Percentiles rank a stretch among this genome's conserved stretches.
phyloP scores from a whole-genome alignment of 2,888 invertebrate genomes.

The Phaonia tiefii region DNA sequence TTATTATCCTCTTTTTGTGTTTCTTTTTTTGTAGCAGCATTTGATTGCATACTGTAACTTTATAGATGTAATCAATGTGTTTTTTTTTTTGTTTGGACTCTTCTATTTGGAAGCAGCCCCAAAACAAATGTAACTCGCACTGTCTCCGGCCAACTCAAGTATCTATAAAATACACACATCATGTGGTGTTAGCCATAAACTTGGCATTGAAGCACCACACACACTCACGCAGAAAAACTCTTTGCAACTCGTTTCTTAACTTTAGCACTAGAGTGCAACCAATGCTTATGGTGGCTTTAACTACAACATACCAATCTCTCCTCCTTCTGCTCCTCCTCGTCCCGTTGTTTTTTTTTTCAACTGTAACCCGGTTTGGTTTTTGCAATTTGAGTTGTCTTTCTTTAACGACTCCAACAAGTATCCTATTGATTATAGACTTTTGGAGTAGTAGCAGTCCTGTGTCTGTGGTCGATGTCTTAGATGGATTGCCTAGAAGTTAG shows the following conservation, averaged over 20 bases:
- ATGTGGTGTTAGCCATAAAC: slow-evolving; percentile 9
- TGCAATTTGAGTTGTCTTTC: neutral
- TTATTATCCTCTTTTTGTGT: too few relatives aligned
- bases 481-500: neutral
- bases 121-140: too few relatives aligned
- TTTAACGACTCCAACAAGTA: slow-evolving; percentile 54
- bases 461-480: neutral
- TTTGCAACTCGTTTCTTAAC: too few relatives aligned
- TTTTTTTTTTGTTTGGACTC: neutral
- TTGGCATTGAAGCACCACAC: slow-evolving; percentile 10
- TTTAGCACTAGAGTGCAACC: neutral
- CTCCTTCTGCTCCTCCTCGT: neutral
- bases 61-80: neutral
- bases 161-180: slow-evolving; percentile 4
- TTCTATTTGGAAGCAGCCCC: too few relatives aligned
- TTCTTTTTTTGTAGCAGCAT: neutral
- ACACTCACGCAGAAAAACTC: too few relatives aligned
- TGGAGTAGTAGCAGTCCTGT: neutral
- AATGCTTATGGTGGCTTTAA: neutral
- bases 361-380: neutral
- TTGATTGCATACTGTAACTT: neutral
- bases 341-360: neutral
- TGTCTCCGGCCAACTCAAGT: slow-evolving; percentile 2
- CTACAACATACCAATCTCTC: neutral
- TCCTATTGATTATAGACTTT: slow-evolving; percentile 50